Percentiles rank a stretch among this genome's conserved stretches.
These are phyloP conservation scores for Chaenogobius annularis DNA, from an alignment of 2,113 vertebrate genomes.

Conservation along the genomic window DNA sequence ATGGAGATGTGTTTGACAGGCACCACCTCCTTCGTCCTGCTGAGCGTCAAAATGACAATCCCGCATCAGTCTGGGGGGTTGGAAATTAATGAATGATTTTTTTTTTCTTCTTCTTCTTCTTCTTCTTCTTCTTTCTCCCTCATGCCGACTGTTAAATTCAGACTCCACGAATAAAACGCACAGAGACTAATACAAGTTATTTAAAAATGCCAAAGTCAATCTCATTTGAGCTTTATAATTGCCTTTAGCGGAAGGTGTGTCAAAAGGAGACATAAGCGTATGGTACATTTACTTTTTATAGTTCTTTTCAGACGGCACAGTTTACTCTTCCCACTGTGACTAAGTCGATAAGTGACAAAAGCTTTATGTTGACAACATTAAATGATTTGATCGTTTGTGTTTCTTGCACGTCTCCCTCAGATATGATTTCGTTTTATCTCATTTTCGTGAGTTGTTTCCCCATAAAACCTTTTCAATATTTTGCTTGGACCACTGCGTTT, in stretches of 20 bases:
- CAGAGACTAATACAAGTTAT: neutral
- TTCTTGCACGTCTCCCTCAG: no score
- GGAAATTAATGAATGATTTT: slow-evolving; percentile 49
- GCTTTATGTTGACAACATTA: no score
- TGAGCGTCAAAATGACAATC: slow-evolving; percentile 28
- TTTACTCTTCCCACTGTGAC: no score
- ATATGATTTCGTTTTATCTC: no score
- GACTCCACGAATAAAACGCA: slow-evolving; percentile 13
- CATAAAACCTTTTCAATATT: no score
- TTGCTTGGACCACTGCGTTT: no score
- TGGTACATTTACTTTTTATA: no score
- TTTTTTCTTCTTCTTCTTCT: neutral
- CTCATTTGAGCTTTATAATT: neutral
- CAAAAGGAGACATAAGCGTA: neutral
- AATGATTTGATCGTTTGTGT: no score
- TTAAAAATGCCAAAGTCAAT: slow-evolving; percentile 1
- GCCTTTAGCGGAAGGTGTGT: neutral
- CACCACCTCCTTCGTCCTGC: slow-evolving; percentile 19
- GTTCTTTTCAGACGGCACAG: no score
- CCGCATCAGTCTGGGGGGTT: slow-evolving; percentile 26
- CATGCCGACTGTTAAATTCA: slow-evolving; percentile 34
- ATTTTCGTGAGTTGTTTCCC: no score
- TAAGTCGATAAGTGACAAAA: no score
- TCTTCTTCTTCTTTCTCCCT: slow-evolving; percentile 5
- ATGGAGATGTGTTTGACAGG: slow-evolving; percentile 15